Evolutionary conservation across 2,797 vertebrate species (phyloP).

Genomic region (Antrozous pallidus): DNA sequence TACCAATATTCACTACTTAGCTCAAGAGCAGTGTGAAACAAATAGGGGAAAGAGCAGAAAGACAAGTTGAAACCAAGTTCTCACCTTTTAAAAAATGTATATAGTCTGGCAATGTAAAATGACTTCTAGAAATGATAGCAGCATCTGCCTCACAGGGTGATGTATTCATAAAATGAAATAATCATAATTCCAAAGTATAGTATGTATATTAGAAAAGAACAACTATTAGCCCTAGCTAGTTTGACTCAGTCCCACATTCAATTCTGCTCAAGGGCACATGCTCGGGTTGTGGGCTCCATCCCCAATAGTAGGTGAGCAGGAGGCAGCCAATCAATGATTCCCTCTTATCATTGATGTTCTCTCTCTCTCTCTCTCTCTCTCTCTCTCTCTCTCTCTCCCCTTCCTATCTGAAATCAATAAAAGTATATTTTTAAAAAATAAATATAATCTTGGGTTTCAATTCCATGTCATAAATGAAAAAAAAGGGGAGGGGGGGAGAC

Average conservation of each 20-base stretch:
- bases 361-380: too few relatives aligned
- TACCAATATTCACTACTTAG: background rate
- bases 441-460: background rate
- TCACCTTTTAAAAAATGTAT: background rate
- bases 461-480: background rate
- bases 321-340: too few relatives aligned
- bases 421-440: background rate
- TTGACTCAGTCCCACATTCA: too few relatives aligned
- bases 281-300: too few relatives aligned
- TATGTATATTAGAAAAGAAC: background rate
- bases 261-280: too few relatives aligned
- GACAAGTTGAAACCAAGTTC: background rate
- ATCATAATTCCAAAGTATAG: background rate
- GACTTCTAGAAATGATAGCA: slow-evolving; percentile 26
- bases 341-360: too few relatives aligned
- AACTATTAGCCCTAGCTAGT: background rate
- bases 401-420: too few relatives aligned
- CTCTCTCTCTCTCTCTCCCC: too few relatives aligned
- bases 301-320: too few relatives aligned
- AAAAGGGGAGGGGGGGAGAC: background rate
- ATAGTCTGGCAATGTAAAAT: background rate
- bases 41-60: background rate
- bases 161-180: slow-evolving; percentile 10
- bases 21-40: background rate
- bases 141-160: background rate